Evolutionary conservation across 2,888 invertebrate species (phyloP).

Genomic region (Cephus runcator): DNA sequence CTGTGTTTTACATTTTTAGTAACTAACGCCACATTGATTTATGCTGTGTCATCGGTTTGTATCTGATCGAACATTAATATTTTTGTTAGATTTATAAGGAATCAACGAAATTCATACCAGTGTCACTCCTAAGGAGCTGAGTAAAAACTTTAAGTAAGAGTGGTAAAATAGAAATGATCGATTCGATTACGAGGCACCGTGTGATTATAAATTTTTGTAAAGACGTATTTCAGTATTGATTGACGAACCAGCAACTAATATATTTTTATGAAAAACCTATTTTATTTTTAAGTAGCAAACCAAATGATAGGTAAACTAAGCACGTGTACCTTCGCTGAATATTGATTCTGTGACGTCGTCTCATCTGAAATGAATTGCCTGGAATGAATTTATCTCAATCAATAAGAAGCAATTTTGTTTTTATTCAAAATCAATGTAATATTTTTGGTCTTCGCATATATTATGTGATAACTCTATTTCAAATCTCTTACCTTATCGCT

Average conservation of each 20-base stretch:
- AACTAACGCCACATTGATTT: not conserved
- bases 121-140: not conserved
- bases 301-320: not conserved
- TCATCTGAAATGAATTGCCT: not conserved
- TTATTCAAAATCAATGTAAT: too few species aligned
- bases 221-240: conserved; percentile 20
- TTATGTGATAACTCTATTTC: too few species aligned
- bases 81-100: not conserved
- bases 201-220: conserved; percentile 1
- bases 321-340: not conserved
- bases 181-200: not conserved
- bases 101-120: not conserved
- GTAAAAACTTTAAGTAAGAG: not conserved
- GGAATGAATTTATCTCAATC: not conserved
- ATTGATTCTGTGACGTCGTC: not conserved
- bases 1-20: not conserved
- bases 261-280: conserved; percentile 34
- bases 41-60: not conserved
- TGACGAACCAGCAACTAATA: conserved; percentile 21
- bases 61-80: not conserved
- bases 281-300: conserved; percentile 1
- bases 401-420: not conserved
- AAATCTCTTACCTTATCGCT: too few species aligned
- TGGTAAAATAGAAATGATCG: not conserved
- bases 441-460: too few species aligned